Base-by-base conservation (phyloP, 1,140 invertebrate species). In the Musca vetustissima region DNA sequence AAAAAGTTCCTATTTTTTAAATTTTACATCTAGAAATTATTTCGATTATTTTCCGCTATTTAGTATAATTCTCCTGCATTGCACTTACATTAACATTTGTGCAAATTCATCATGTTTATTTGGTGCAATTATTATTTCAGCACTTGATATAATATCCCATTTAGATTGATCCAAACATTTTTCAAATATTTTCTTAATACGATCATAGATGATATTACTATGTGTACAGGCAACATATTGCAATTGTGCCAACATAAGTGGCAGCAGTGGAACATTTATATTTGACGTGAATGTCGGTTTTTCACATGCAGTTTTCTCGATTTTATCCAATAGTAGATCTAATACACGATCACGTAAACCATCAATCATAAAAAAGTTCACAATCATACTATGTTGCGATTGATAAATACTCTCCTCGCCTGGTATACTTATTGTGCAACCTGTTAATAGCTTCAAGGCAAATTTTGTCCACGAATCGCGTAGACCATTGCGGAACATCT, bases 341-440 rank as follows among this genome's bases (percentile, higher is more conserved):
- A 85, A 70, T 19, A 84, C 77, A 6, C 80, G 73, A 22, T 81
- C 75, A 49, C 84, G 83, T 43, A 85, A 57, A 43, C 73, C 76
- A 57, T 79, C 74, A 17, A 85, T 80, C 76, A 83, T 84, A 0
- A 85, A 70, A 55, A 85, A 83, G 64, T 85, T 80, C 21, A 78
- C 73, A 13, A 82, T 79, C 74, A 83, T 79, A 74, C 84, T 84
- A 50, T 85, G 83, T 70, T 85, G 84, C 0, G 80, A 81, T 66
- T 79, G 77, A 73, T 80, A 79, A 7, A 71, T 70, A 32, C 72
- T 74, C 13, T 78, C 77, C 13, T 75, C 72, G 4, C 76, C 73
- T 0, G 83, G 74, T 15, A 79, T 72, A 69, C 76, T 75, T 25
- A 74, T 74, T 4, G 71, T 76, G 64, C 76, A 79, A 0, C 77